Evolutionary conservation across 1,140 invertebrate species (phyloP).

Genomic region (Armadillidium nasatum): DNA sequence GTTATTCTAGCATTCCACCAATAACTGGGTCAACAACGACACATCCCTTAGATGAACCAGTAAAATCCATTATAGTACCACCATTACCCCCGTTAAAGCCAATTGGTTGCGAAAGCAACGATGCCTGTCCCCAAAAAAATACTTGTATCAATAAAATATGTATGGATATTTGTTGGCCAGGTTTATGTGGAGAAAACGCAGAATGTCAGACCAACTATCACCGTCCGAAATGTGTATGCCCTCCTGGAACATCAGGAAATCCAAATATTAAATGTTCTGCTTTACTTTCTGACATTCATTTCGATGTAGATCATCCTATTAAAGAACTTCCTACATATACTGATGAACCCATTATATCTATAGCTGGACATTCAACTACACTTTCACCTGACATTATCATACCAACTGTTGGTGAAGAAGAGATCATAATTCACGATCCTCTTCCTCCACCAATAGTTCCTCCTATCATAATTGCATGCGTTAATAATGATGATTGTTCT

Average conservation of each 20-base stretch:
- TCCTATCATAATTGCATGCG: slow-evolving; percentile 56
- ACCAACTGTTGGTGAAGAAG: slow-evolving; percentile 22
- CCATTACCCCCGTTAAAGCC: slow-evolving; percentile 51
- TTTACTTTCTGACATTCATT: slow-evolving; percentile 71
- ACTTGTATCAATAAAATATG: slow-evolving; percentile 64
- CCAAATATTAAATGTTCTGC: slow-evolving; percentile 66
- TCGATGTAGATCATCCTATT: slow-evolving; percentile 62
- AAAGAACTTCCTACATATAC: not conserved
- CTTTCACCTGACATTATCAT: slow-evolving; percentile 27
- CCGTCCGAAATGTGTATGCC: slow-evolving; percentile 55
- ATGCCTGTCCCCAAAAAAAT: slow-evolving; percentile 65
- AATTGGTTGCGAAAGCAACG: slow-evolving; percentile 66
- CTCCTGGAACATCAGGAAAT: slow-evolving; percentile 69
- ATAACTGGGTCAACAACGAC: slow-evolving; percentile 1
- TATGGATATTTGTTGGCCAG: slow-evolving; percentile 55
- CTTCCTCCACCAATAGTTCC: slow-evolving; percentile 63
- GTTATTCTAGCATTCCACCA: not conserved
- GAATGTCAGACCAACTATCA: slow-evolving; percentile 49
- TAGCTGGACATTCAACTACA: not conserved
- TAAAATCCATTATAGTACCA: slow-evolving; percentile 16
- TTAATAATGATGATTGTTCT: slow-evolving; percentile 41
- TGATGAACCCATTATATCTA: slow-evolving; percentile 19
- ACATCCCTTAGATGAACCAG: not conserved
- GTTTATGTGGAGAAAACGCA: slow-evolving; percentile 52
- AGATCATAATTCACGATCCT: slow-evolving; percentile 5